Percentiles rank a stretch among this genome's conserved stretches.
Conservation (phyloP, 2,888 invertebrate genomes). For the Neoaliturus tenellus region DNA sequence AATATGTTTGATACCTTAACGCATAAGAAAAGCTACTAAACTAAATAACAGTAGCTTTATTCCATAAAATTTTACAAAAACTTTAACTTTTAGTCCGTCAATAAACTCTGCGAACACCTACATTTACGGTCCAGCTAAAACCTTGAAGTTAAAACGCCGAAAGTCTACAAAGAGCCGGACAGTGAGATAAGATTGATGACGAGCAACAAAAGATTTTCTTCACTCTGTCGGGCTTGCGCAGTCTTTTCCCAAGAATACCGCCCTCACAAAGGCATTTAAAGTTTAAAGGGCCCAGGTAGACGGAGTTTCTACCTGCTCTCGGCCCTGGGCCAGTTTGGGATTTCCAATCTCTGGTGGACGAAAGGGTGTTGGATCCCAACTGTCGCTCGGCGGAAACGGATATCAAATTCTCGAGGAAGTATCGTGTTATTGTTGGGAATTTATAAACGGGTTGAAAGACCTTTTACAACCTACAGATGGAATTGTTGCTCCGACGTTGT, state of each 20-base stretch:
- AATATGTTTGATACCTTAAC: too few species aligned
- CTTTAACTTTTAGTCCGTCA: too few species aligned
- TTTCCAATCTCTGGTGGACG: not conserved
- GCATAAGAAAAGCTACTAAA: too few species aligned
- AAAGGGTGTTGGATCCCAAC: not conserved
- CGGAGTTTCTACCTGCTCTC: not conserved
- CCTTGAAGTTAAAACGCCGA: not conserved
- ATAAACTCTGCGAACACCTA: not conserved
- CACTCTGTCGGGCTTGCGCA: not conserved
- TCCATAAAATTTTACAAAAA: too few species aligned
- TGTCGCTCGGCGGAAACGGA: not conserved
- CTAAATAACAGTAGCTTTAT: too few species aligned
- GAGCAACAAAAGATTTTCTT: not conserved
- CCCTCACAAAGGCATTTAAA: slow-evolving; percentile 36
- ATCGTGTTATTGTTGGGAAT: not conserved
- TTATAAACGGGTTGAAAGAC: slow-evolving; percentile 9
- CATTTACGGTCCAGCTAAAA: not conserved
- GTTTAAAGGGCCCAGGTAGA: slow-evolving; percentile 36
- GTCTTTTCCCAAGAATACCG: slow-evolving; percentile 11
- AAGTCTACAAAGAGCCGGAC: not conserved
- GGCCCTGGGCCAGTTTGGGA: not conserved
- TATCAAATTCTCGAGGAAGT: slow-evolving; percentile 31
- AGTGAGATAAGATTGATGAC: slow-evolving; percentile 13
- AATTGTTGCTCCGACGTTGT: not conserved
- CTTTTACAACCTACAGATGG: not conserved